Base-by-base conservation (phyloP, 2,797 vertebrate genomes). In the Sternarchorhynchus goeldii region DNA sequence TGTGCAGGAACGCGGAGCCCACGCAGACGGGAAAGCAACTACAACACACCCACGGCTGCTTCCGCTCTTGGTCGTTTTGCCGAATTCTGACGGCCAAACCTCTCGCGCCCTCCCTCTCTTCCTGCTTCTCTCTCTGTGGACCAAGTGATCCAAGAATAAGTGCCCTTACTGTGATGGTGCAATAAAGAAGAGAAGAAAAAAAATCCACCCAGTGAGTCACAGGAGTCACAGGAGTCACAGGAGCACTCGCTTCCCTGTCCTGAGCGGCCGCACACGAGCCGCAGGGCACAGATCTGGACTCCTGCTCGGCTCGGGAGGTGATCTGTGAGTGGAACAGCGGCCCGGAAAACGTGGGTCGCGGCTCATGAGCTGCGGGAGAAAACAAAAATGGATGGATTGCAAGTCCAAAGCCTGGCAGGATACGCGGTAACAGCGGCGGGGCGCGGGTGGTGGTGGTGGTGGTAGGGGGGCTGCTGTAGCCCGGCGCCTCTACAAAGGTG, bases 81-180 rank as follows among this genome's bases (percentile, higher is more conserved):
- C n/a, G 8, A 71, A 59, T 71, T n/a, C 74, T 71, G 76, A 72
- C 25, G 20, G 75, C 78, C 79, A 80, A 18, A 76, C 59, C 77
- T 21, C 29, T 60, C 67, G 58, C 60, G 63, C 72, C 59, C 41
- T 74, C 59, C 0, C 39, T 63, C 53, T 21, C 45, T 65, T 36
- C 45, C 34, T 36, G 10, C 67, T 36, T 75, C 45, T 4, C 31
- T 10, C 32, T 67, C 25, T 39, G 39, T 62, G 59, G 5, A 32
- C 62, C 8, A 64, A 18, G 25, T 32, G 12, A 50, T 65, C 59
- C 41, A 64, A 65, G n/a, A 41, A 50, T 73, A 56, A 18, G 31
- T 20, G 65, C 32, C 65, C 31, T 63, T 5, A 31, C 25, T 31
- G 56, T 64, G 3, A 34, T 45, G 39, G 73, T 21, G 73, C 14